Conservation (phyloP, 1,140 invertebrate genomes). For the Brachionus paranguensis region DNA sequence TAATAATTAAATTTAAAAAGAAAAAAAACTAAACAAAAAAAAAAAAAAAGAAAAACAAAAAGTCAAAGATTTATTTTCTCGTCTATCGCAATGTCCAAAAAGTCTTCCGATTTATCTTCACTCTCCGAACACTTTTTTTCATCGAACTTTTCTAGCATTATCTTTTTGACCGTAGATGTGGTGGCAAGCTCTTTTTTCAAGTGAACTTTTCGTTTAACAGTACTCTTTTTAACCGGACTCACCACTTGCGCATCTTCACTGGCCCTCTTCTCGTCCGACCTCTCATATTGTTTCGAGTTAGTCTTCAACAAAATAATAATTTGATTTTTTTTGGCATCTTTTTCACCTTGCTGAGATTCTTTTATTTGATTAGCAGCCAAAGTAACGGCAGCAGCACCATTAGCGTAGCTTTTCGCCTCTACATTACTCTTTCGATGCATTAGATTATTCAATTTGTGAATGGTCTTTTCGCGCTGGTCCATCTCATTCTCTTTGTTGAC, state of each 20-base stretch:
- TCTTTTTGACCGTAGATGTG: not conserved
- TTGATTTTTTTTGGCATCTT: slow-evolving; percentile 11
- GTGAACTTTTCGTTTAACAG: not conserved
- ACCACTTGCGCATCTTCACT: not conserved
- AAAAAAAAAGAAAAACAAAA: not conserved
- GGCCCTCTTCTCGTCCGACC: not conserved
- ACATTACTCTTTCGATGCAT: not conserved
- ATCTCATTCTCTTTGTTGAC: slow-evolving; percentile 11
- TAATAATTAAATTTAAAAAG: not conserved
- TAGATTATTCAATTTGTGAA: not conserved
- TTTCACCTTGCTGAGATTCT: not conserved
- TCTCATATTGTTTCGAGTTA: not conserved
- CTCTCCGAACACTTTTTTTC: not conserved
- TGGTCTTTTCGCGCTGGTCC: not conserved
- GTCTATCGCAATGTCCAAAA: slow-evolving; percentile 14
- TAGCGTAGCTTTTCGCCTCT: not conserved
- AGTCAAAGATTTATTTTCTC: slow-evolving; percentile 12
- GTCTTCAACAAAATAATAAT: slow-evolving; percentile 7
- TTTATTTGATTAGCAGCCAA: not conserved
- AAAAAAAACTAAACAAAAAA: not conserved
- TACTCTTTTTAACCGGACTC: not conserved
- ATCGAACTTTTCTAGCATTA: not conserved
- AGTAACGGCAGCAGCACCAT: not conserved
- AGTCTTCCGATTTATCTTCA: not conserved
- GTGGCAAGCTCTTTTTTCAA: slow-evolving; percentile 25